Evolutionary conservation across 2,888 invertebrate genomes (phyloP).

Genomic region (Orthosia gracilis): DNA sequence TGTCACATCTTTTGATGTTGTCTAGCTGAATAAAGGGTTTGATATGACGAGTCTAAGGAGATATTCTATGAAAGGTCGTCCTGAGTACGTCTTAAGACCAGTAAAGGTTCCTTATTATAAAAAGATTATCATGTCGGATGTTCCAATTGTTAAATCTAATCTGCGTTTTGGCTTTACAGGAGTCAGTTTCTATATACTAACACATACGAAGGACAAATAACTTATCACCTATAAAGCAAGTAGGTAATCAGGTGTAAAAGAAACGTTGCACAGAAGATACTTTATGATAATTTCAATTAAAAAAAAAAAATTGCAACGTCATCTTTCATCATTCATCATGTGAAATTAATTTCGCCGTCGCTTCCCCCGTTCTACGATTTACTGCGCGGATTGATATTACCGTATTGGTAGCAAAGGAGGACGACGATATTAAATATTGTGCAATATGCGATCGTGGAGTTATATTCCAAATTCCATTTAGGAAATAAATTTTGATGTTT

Average conservation of each 20-base stretch:
- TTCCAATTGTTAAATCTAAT: slow-evolving; percentile 14
- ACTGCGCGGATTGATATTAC: slow-evolving; percentile 83
- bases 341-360: slow-evolving; percentile 87
- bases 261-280: slow-evolving; percentile 69
- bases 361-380: slow-evolving; percentile 83
- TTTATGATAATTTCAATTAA: slow-evolving; percentile 75
- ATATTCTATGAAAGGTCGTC: slow-evolving; percentile 45
- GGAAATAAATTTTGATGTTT: slow-evolving; percentile 49
- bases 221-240: neutral
- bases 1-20: slow-evolving; percentile 78
- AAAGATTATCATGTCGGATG: slow-evolving; percentile 30
- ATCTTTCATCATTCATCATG: slow-evolving; percentile 90
- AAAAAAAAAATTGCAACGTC: slow-evolving; percentile 85
- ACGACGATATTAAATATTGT: slow-evolving; percentile 80
- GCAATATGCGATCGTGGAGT: slow-evolving; percentile 59
- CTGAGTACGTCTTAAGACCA: slow-evolving; percentile 26
- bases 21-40: slow-evolving; percentile 75
- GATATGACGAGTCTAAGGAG: slow-evolving; percentile 62
- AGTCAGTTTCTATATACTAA: neutral
- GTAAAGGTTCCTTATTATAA: slow-evolving; percentile 38
- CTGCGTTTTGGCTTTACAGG: neutral
- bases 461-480: slow-evolving; percentile 58
- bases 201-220: neutral
- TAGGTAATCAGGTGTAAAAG: slow-evolving; percentile 59
- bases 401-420: slow-evolving; percentile 76